These are phyloP conservation scores for Betta splendens DNA, from an alignment of 2,797 vertebrate species.

Conservation along the genomic window DNA sequence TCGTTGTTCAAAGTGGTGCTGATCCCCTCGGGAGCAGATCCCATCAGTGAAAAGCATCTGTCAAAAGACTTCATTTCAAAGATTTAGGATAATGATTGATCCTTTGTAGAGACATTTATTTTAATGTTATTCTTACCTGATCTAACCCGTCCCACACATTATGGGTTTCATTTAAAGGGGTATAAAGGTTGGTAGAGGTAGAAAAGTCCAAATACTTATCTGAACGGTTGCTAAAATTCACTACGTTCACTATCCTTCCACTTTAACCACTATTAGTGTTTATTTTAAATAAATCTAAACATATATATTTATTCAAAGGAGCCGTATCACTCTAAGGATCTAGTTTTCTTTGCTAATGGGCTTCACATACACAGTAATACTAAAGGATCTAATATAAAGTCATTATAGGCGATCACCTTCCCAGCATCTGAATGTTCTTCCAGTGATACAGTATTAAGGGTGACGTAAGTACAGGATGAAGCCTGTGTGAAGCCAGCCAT, in stretches of 20 bases:
- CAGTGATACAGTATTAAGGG: too few species aligned
- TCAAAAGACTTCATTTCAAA: too few species aligned
- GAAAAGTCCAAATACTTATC: too few species aligned
- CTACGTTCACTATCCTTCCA: background rate
- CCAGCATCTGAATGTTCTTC: background rate
- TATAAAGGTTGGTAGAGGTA: too few species aligned
- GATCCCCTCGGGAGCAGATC: constrained; percentile 9
- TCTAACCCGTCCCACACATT: background rate
- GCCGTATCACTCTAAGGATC: background rate
- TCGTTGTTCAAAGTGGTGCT: constrained; percentile 33
- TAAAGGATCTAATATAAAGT: background rate
- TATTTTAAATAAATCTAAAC: too few species aligned
- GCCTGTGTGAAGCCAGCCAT: too few species aligned
- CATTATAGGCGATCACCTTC: background rate
- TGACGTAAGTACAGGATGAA: too few species aligned
- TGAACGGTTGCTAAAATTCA: too few species aligned
- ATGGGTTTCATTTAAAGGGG: constrained; percentile 12
- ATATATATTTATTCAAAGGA: too few species aligned
- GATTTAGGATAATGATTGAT: background rate
- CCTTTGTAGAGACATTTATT: background rate
- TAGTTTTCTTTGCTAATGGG: background rate
- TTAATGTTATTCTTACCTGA: too few species aligned
- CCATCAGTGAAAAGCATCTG: too few species aligned
- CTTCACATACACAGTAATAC: background rate
- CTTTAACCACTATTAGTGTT: background rate